These are phyloP conservation scores for Drosophila mulleri DNA, from an alignment of 2,888 invertebrate genomes.

Conservation along the genomic window DNA sequence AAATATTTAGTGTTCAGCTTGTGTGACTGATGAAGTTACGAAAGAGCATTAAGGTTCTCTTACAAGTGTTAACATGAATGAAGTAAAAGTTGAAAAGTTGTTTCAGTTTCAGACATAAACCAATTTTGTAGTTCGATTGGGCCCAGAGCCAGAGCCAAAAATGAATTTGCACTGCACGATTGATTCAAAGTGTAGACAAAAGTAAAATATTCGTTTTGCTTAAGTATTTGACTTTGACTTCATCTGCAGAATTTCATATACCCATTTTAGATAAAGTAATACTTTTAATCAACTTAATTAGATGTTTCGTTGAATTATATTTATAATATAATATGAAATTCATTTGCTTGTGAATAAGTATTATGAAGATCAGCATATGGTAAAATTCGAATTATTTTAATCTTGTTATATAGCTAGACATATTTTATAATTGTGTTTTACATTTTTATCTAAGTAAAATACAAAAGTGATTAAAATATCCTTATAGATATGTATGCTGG, in stretches of 20 bases:
- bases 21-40: conserved; percentile 6
- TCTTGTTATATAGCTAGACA: too few relatives aligned
- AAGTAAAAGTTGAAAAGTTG: conserved; percentile 9
- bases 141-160: not conserved
- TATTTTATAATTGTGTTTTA: too few relatives aligned
- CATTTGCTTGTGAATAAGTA: not conserved
- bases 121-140: not conserved
- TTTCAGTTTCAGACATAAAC: not conserved
- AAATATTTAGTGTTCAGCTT: conserved; percentile 10
- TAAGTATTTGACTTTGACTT: not conserved
- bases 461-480: not conserved
- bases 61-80: conserved; percentile 3
- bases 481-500: not conserved
- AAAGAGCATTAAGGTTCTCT: not conserved
- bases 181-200: not conserved
- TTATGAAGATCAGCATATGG: not conserved
- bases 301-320: too few relatives aligned
- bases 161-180: conserved; percentile 3
- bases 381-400: too few relatives aligned
- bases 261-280: not conserved
- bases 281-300: not conserved
- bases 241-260: not conserved
- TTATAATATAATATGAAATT: not conserved
- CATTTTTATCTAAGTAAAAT: too few relatives aligned
- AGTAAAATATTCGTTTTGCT: not conserved